Percentiles rank a stretch among this genome's conserved stretches.
phyloP scores from a whole-genome alignment of 2,888 invertebrate genomes.

The Lithophane socia region DNA sequence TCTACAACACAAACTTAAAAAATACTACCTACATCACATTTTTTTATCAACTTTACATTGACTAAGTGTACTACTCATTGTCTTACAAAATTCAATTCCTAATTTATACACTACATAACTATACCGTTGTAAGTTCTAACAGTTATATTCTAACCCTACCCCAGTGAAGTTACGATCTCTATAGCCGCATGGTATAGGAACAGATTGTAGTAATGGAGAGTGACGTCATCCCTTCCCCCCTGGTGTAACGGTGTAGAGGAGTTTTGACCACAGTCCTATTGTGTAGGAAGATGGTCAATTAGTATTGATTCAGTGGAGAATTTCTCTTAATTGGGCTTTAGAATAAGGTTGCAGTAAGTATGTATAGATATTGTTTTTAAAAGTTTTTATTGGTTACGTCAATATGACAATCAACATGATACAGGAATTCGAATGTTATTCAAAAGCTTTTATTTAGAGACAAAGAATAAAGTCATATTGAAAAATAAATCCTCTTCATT shows the following conservation, averaged over 20 bases:
- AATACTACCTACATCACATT: neutral
- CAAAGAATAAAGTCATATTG: too few species aligned
- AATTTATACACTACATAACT: neutral
- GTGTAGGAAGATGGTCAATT: conserved; percentile 35
- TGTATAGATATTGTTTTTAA: too few species aligned
- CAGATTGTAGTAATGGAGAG: conserved; percentile 64
- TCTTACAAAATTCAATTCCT: conserved; percentile 13
- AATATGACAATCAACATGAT: too few species aligned
- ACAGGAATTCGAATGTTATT: neutral
- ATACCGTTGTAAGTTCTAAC: conserved; percentile 17
- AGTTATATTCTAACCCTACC: conserved; percentile 50
- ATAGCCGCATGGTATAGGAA: conserved; percentile 49
- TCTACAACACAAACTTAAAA: neutral
- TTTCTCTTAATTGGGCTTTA: conserved; percentile 11
- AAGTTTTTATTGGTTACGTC: too few species aligned
- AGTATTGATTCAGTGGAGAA: conserved; percentile 12
- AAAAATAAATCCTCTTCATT: neutral
- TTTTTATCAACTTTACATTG: neutral
- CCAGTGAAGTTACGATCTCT: conserved; percentile 49
- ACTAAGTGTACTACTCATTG: neutral
- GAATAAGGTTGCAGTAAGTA: neutral
- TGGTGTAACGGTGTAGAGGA: conserved; percentile 49
- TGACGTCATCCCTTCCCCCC: conserved; percentile 62
- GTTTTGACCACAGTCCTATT: conserved; percentile 56
- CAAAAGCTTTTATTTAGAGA: neutral